Evolutionary conservation across 1,140 invertebrate species (phyloP).

Genomic region (Zophobas morio): DNA sequence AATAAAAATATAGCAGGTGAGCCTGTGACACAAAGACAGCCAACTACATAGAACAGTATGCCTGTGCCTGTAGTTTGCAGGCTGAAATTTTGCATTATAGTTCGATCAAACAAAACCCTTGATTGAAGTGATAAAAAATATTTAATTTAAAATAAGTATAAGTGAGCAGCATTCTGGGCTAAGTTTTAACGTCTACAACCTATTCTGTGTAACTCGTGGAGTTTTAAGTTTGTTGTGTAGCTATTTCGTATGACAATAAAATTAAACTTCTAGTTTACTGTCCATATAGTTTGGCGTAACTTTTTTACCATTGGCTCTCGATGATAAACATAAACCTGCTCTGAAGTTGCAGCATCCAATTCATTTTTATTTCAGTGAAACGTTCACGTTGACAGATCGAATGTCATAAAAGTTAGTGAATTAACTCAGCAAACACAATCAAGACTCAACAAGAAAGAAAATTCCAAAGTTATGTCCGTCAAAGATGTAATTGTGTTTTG

Average conservation of each 20-base stretch:
- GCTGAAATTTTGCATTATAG: no score
- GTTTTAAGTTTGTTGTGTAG: no score
- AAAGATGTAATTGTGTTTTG: neutral
- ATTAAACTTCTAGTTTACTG: neutral
- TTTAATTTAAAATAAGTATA: no score
- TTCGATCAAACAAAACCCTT: no score
- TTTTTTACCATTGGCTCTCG: neutral
- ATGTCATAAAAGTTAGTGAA: constrained; percentile 11
- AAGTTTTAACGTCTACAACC: no score
- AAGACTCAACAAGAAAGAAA: neutral
- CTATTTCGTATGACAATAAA: no score
- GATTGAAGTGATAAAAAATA: no score
- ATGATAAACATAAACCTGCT: constrained; percentile 28
- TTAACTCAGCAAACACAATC: neutral
- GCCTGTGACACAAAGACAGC: no score
- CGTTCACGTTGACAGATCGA: constrained; percentile 7
- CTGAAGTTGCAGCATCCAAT: constrained; percentile 1
- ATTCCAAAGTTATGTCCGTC: neutral
- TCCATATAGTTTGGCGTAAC: neutral
- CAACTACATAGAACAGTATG: no score
- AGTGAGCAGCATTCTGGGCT: no score
- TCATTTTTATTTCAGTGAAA: constrained; percentile 9
- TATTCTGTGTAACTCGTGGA: no score
- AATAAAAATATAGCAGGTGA: neutral
- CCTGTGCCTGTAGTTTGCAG: no score